Conservation (phyloP, 2,888 invertebrate genomes). For the Sceliomorpha sp. region DNA sequence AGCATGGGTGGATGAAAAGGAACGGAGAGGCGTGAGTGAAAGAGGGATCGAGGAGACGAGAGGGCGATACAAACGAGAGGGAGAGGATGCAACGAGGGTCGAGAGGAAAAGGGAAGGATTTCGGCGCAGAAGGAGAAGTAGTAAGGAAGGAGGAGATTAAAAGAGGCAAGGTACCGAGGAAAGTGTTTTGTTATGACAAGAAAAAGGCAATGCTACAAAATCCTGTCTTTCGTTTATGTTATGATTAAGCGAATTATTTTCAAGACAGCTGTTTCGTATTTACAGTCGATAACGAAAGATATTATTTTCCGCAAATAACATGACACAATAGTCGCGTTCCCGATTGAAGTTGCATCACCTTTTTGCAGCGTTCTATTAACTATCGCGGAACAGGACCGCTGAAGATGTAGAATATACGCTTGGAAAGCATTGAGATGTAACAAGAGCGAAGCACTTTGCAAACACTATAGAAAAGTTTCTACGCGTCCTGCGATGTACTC, state of each 20-base stretch:
- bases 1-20: slow-evolving; percentile 26
- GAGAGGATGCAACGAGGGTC: slow-evolving; percentile 11
- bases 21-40: slow-evolving; percentile 22
- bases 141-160: slow-evolving; percentile 27
- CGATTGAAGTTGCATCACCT: too few species aligned
- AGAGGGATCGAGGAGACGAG: slow-evolving; percentile 27
- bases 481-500: too few species aligned
- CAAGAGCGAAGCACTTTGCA: background rate
- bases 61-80: slow-evolving; percentile 18
- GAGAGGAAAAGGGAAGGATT: slow-evolving; percentile 23
- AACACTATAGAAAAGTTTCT: too few species aligned
- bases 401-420: too few species aligned
- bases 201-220: background rate
- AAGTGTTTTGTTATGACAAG: background rate
- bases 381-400: too few species aligned
- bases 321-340: too few species aligned
- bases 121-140: slow-evolving; percentile 30
- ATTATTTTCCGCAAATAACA: too few species aligned
- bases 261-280: too few species aligned
- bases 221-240: too few species aligned
- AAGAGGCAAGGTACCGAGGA: slow-evolving; percentile 4
- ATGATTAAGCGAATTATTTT: too few species aligned
- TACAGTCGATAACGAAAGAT: too few species aligned
- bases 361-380: background rate
- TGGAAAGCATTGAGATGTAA: too few species aligned